Conservation (phyloP, 2,797 vertebrate genomes). For the Periparus ater region DNA sequence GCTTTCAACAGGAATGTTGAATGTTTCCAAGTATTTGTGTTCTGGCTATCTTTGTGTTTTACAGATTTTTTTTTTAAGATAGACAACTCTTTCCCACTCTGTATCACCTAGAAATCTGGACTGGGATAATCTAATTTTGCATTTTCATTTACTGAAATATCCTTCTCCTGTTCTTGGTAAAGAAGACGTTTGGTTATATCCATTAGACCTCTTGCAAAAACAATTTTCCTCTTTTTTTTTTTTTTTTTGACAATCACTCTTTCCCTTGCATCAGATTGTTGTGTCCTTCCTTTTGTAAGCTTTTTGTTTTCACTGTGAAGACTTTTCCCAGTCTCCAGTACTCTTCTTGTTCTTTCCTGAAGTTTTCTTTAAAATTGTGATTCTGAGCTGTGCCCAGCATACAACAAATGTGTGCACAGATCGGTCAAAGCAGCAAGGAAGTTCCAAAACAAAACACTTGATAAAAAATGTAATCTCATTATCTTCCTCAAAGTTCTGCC, state of each 20-base stretch:
- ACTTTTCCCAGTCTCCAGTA: neutral
- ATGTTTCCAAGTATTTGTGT: neutral
- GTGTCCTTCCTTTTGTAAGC: rapidly evolving
- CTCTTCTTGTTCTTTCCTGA: neutral
- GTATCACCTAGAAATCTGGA: neutral
- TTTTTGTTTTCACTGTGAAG: neutral
- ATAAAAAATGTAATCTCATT: neutral
- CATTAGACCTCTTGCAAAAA: neutral
- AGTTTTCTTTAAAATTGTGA: neutral
- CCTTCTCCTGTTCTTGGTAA: neutral
- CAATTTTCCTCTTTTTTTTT: neutral
- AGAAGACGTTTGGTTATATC: neutral
- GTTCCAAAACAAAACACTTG: neutral
- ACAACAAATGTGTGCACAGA: neutral
- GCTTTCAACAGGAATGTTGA: neutral
- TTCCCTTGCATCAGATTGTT: neutral
- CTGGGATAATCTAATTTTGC: neutral
- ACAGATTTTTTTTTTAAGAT: neutral
- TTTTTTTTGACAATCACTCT: neutral
- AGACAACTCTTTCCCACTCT: neutral
- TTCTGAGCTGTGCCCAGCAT: neutral
- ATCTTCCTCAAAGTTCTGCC: neutral
- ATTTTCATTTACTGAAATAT: neutral
- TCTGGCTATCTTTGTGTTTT: neutral
- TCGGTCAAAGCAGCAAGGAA: neutral